These are phyloP conservation scores for Peromyscus attwateri DNA, from an alignment of 2,797 vertebrate species.

Conservation along the genomic window DNA sequence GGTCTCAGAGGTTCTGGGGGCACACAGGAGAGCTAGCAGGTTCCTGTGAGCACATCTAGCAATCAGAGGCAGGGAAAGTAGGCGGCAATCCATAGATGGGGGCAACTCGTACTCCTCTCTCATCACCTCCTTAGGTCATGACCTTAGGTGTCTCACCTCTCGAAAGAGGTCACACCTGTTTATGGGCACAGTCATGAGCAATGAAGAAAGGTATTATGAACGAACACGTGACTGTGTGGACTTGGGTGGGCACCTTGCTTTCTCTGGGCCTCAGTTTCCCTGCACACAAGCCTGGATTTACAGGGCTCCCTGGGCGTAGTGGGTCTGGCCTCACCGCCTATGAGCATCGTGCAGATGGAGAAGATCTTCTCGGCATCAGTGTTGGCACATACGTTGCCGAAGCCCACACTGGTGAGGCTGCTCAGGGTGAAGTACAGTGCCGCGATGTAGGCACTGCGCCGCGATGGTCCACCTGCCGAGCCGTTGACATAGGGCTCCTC, in stretches of 20 bases:
- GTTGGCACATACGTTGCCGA: constrained; percentile 96
- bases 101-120: not conserved
- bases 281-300: not conserved
- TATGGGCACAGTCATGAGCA: not conserved
- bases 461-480: constrained; percentile 92
- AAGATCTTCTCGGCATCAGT: constrained; percentile 97
- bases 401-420: constrained; percentile 92
- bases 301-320: not conserved
- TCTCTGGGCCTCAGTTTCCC: constrained; percentile 32
- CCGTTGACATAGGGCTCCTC: constrained; percentile 95
- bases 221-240: not conserved
- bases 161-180: not conserved
- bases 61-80: not conserved
- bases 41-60: not conserved
- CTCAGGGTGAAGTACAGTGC: constrained; percentile 99
- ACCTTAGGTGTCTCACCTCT: not conserved
- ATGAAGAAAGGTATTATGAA: not conserved
- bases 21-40: not conserved
- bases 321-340: constrained; percentile 84
- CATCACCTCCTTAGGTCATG: not conserved
- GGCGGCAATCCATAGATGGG: not conserved
- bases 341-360: constrained; percentile 98
- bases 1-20: not conserved
- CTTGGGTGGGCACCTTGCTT: not conserved
- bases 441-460: constrained; percentile 96